Conservation (phyloP, 2,113 vertebrate species). For the Phylloscopus whistleri region DNA sequence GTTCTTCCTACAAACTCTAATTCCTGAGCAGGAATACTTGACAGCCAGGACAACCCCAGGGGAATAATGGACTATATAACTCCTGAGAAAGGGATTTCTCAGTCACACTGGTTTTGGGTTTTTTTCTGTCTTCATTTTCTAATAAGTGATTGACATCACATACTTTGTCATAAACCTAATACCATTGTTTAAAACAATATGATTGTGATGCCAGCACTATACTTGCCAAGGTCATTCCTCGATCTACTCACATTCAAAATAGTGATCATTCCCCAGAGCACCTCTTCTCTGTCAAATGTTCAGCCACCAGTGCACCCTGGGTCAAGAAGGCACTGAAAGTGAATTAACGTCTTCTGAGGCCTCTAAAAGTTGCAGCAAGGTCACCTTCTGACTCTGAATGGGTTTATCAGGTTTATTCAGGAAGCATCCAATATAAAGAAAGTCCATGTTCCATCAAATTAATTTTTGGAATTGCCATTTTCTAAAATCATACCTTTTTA, state of each 20-base stretch:
- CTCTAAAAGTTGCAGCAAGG: not conserved
- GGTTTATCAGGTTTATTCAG: not conserved
- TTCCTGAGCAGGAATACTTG: not conserved
- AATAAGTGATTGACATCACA: not conserved
- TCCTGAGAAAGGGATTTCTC: not conserved
- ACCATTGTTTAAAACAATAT: not conserved
- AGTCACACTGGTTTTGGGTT: not conserved
- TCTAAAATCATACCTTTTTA: constrained; percentile 3
- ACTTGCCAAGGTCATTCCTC: not conserved
- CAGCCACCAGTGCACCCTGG: not conserved
- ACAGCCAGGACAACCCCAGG: not conserved
- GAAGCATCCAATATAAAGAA: not conserved
- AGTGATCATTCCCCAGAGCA: not conserved
- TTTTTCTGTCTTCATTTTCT: not conserved
- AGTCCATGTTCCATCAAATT: constrained; percentile 14
- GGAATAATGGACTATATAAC: not conserved
- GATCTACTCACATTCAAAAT: not conserved
- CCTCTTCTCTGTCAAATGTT: not conserved
- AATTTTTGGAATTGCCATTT: not conserved
- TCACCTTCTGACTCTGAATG: constrained; percentile 7
- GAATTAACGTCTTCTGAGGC: not conserved
- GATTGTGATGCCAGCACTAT: not conserved
- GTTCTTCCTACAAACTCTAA: not conserved
- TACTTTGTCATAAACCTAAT: not conserved
- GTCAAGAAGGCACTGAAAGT: not conserved